Base-by-base conservation (phyloP, 2,797 vertebrate species). In the Euthynnus affinis region DNA sequence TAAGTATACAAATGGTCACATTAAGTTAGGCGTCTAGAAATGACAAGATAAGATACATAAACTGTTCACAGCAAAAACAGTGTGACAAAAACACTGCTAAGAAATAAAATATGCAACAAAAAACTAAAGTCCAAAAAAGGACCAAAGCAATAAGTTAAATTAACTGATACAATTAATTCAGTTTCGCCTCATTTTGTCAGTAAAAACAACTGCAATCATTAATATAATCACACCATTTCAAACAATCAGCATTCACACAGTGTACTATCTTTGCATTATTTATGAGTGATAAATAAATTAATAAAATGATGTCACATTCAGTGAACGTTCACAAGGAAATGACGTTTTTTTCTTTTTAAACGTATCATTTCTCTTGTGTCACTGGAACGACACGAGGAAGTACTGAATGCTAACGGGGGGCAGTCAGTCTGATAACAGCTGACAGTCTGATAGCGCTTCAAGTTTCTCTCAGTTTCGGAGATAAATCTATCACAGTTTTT, bases 71-170 rank as follows among this genome's bases (percentile, higher is more conserved):
- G 29, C 71, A 56, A 55, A 85, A 82, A 46, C 15, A n/a, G n/a
- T 75, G 23, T 37, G 34, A 49, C 40, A 65, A 83, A 85, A 85
- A 77, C 15, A 81, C 49, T 58, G 27, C 62, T 40, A 62, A 51
- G 81, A 83, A 71, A 83, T 23, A 42, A 71, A 67, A 76, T 3
- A 14, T 65, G 15, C 20, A 56, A 69, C 40, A 20, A 53, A 83
- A 49, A 49, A 69, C 7, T 52, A 27, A 4, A 25, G 22, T 74
- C 73, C 20, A 52, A 69, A 34, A 76, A 82, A 78, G 37, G 60
- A 90, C 65, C 62, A 69, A 12, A 70, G 17, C 44, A 88, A 91
- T 90, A 89, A 88, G 60, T 90, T 89, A 88, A 84, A 88, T 84
- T 71, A 83, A 76, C 58, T 74, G 44, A 79, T 74, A 61, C 59